Evolutionary conservation across 2,888 invertebrate genomes (phyloP).

Genomic region (Chloroclysta siterata): DNA sequence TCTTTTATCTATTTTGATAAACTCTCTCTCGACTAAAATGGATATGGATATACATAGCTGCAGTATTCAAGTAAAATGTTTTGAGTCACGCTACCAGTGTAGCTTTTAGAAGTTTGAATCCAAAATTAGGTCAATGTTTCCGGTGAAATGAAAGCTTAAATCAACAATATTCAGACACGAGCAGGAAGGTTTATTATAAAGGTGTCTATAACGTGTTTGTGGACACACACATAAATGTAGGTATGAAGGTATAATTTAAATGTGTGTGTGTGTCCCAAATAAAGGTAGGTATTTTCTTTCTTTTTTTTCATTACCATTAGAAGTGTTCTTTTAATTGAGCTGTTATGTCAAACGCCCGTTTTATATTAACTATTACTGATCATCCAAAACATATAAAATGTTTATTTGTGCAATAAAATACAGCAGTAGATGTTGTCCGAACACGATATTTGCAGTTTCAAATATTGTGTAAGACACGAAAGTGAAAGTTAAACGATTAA

Average conservation of each 20-base stretch:
- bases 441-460: constrained; percentile 8
- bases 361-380: background rate
- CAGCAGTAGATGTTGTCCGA: background rate
- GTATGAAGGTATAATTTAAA: no score
- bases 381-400: constrained; percentile 5
- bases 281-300: no score
- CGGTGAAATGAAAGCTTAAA: no score
- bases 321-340: no score
- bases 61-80: constrained; percentile 5
- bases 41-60: constrained; percentile 11
- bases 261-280: no score
- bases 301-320: no score
- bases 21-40: constrained; percentile 4
- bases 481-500: constrained; percentile 27
- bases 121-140: constrained; percentile 17
- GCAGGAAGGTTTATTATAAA: background rate
- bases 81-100: constrained; percentile 16
- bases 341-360: background rate
- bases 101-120: constrained; percentile 20
- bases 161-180: constrained; percentile 2
- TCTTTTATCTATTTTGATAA: background rate
- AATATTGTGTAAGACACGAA: constrained; percentile 24
- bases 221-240: no score
- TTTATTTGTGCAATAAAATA: constrained; percentile 18
- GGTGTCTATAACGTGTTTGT: background rate